Base-by-base conservation (phyloP, 2,888 invertebrate genomes). In the Noctua pronuba region DNA sequence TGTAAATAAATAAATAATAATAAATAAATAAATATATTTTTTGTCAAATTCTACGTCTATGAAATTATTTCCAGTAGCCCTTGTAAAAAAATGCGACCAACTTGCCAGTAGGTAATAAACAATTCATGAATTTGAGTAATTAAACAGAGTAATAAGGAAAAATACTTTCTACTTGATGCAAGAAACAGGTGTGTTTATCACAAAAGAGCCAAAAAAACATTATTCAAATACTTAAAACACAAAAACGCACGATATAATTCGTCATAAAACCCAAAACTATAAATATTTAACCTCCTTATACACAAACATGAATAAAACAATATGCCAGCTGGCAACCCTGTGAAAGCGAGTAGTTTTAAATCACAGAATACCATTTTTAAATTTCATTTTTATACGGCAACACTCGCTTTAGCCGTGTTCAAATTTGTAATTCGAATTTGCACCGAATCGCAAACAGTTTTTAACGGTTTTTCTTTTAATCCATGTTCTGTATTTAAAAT, bases 341-440 rank as follows among this genome's bases (percentile, higher is more conserved):
- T 80, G 66, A 85, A 84, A 86, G 66, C 83, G 77, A 86, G 80
- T 89, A 89, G 87, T 89, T 86, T 89, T 85, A 85, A 89, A 89
- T 88, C 86, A 74, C 60, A 70, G 83, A 89, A 85, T 87, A 82
- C 86, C 67, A 87, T 88, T 89, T 89, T 87, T 83, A 78, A 85
- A 88, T 89, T 89, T 87, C 78, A 89, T 89, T 87, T 89, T 88
- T 87, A 89, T 88, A 85, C 87, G 76, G 82, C 88, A 87, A 89
- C 90, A 89, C 84, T 88, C 87, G 90, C 89, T 87, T 88, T 89
- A 87, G 86, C 74, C 84, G 85, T 85, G 88, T 88, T 87, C 86
- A 86, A 90, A 90, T 90, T 89, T 90, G 90, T 89, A 89, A 90
- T 90, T 90, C 88, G 90, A 90, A 89, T 89, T 88, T 82, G 80